phyloP scores from a whole-genome alignment of 2,797 vertebrate genomes.

The Xyrichtys novacula region DNA sequence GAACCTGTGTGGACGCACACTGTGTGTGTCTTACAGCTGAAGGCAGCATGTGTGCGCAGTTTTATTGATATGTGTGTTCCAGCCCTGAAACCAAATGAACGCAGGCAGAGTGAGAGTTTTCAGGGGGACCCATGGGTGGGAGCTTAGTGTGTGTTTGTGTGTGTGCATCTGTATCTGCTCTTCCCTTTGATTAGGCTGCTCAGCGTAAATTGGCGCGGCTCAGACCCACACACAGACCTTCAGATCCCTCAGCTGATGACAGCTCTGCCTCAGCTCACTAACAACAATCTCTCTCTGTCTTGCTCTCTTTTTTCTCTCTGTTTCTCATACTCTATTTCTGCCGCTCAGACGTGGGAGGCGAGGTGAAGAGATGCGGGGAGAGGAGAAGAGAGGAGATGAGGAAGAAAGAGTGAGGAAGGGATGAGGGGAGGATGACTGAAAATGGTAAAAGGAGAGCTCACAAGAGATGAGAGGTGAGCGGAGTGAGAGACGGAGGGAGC shows the following conservation, averaged over 20 bases:
- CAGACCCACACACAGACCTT: slow-evolving; percentile 67
- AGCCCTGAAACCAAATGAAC: slow-evolving; percentile 41
- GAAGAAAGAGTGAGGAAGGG: slow-evolving; percentile 47
- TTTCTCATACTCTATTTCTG: slow-evolving; percentile 73
- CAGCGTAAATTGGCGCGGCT: slow-evolving; percentile 80
- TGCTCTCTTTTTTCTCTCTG: slow-evolving; percentile 65
- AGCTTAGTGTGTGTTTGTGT: slow-evolving; percentile 10
- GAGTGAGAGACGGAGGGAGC: slow-evolving; percentile 62
- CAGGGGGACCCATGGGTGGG: slow-evolving; percentile 52
- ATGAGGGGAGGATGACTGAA: slow-evolving; percentile 61
- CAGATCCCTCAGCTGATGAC: slow-evolving; percentile 83
- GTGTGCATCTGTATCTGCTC: slow-evolving; percentile 19
- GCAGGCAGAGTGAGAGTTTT: slow-evolving; percentile 36
- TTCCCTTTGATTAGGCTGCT: slow-evolving; percentile 82
- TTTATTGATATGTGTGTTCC: slow-evolving; percentile 34
- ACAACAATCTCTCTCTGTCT: slow-evolving; percentile 72
- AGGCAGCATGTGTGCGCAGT: slow-evolving; percentile 29
- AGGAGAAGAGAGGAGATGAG: slow-evolving; percentile 55
- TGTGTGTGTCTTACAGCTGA: slow-evolving; percentile 36
- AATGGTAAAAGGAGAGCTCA: slow-evolving; percentile 62
- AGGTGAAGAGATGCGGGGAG: slow-evolving; percentile 66
- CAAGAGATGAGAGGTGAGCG: slow-evolving; percentile 71
- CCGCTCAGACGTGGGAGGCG: slow-evolving; percentile 79
- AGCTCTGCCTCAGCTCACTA: slow-evolving; percentile 78
- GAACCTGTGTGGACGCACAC: slow-evolving; percentile 43